Base-by-base conservation (phyloP, 1,140 invertebrate genomes). In the Pomphorhynchus laevis region DNA sequence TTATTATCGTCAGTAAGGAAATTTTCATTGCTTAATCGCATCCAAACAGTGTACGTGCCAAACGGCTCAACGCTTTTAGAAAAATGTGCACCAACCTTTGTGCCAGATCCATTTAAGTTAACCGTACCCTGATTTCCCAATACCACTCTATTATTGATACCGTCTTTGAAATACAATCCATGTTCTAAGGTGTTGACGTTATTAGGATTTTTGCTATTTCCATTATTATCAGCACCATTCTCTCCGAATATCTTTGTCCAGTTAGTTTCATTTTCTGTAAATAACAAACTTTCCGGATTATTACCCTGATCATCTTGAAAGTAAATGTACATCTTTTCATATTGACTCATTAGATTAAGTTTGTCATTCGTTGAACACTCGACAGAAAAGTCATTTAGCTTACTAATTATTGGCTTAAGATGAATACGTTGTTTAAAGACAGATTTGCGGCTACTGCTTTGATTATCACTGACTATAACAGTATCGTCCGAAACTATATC, bases 211-310 rank as follows among this genome's bases (percentile, higher is more conserved):
- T 40, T 31, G 40, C 50, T 44, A n/a, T 12, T 21, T 8, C 5
- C n/a, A 20, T 6, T 20, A 9, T 16, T 6, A 38, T 38, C 35
- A 11, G n/a, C 5, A 6, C 16, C 52, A 11, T 41, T 32, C 16
- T 25, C 23, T 24, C 41, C 44, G 24, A 45, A 56, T 18, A 55
- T 27, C 18, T 38, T 40, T 37, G 49, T 42, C 18, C 44, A 46
- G 40, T 55, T 57, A 12, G 56, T 54, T 31, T 58, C 54, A 46
- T 59, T 59, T 18, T 58, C 51, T 3, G 57, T 59, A 44, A 58
- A 59, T 6, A 58, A 39, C 6, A 59, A 17, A 18, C 48, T 38
- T 27, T 50, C 49, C 11, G n/a, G 6, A 3, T 38, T 42, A 14
- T 43, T 14, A 8, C 47, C 48, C 20, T 48, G 38, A 20, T 44